Evolutionary conservation across 1,140 invertebrate genomes (phyloP).

Genomic region (Mizuhopecten yessoensis): DNA sequence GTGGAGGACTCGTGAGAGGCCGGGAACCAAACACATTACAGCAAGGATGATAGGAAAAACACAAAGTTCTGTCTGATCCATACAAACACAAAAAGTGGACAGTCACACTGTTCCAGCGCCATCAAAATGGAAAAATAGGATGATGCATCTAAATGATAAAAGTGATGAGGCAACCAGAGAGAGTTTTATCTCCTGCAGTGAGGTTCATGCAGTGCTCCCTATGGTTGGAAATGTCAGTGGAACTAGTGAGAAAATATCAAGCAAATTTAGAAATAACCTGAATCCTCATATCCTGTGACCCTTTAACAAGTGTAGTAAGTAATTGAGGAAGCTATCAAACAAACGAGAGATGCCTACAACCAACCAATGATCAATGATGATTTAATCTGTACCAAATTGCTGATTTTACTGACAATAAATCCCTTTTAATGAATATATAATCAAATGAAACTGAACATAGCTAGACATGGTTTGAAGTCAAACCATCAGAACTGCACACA

Average conservation of each 20-base stretch:
- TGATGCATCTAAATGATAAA: conserved; percentile 28
- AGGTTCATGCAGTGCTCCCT: neutral
- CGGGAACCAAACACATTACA: conserved; percentile 1
- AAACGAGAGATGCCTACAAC: neutral
- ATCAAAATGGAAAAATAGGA: neutral
- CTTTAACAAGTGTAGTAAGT: neutral
- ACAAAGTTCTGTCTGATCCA: neutral
- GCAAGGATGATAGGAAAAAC: neutral
- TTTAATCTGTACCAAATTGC: no score
- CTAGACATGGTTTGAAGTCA: no score
- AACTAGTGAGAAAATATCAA: neutral
- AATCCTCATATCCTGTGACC: neutral
- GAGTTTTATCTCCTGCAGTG: neutral
- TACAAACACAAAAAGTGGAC: conserved; percentile 25
- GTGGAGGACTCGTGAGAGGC: conserved; percentile 28
- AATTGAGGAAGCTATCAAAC: neutral
- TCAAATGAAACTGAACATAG: no score
- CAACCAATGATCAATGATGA: neutral
- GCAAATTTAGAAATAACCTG: neutral
- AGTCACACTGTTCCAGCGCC: conserved; percentile 2
- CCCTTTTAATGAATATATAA: no score
- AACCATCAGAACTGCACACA: no score
- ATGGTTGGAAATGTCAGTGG: neutral
- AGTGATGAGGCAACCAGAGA: conserved; percentile 5
- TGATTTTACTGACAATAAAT: no score